Evolutionary conservation across 37 sponge, comb jelly and placozoan species (phyloP), one percentile per base, ranked within the genome.

Genomic region (Oopsacas minuta): DNA sequence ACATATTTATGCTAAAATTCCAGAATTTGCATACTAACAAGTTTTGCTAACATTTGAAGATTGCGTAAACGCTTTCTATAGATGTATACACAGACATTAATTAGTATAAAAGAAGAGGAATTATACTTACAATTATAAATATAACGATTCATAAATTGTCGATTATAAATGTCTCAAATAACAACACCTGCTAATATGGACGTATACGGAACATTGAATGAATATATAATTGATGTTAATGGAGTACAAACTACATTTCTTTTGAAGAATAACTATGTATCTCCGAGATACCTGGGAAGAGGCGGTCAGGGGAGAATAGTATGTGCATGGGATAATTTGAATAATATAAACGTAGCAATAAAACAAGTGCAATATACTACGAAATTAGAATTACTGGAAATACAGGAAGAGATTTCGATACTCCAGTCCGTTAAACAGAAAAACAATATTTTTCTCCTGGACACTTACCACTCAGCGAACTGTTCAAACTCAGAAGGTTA

Each of bases 201-300:
- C 30, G 30, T 3, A 10, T 25, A 20, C 20, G 28, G 30, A 12
- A 61, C 75, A 25, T 34, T 61, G 1, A 10, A 20, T n/a, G 75
- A 61, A 61, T 61, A 61, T 12, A 61, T 61, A 32, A 61, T 61
- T 25, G 28, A 61, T 10, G 75, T n/a, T 3, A 12, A 61, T 3
- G 75, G 75, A 25, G 20, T 61, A 34, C 75, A 12, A 61, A 61
- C 75, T 5, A 61, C 22, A 61, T 61, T 61, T 61, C 30, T 61
- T 10, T 61, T 61, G 75, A 61, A 12, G 28, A 61, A 61, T 61
- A 61, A 61, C 75, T 61, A 61, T 61, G 75, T 61, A 7, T 61
- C 30, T 34, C 75, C 75, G 7, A 3, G 30, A 61, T 61, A 61
- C 30, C 28, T 61, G 28, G 75, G 75, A 12, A 34, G 75, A n/a